phyloP scores from a whole-genome alignment of 64 coral and sea anemone genomes.

The Actinia tenebrosa region DNA sequence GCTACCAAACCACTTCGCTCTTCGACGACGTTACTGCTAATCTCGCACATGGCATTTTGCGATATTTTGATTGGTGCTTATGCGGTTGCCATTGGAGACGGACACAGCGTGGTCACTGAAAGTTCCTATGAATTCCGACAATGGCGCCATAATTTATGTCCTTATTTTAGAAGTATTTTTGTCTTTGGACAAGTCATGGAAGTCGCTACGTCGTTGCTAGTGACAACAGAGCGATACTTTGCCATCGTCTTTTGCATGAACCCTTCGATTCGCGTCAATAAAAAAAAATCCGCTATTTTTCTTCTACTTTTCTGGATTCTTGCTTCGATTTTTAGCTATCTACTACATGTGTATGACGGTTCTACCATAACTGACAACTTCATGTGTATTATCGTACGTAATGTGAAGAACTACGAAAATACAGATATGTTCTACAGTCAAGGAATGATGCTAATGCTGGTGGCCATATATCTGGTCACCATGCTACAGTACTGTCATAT shows the following conservation, averaged over 20 bases:
- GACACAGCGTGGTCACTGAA: slow-evolving; percentile 15
- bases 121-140: neutral
- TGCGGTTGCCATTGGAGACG: slow-evolving; percentile 24
- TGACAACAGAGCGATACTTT: slow-evolving; percentile 42
- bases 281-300: neutral
- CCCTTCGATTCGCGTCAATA: slow-evolving; percentile 31
- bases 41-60: slow-evolving; percentile 33
- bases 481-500: slow-evolving; percentile 29
- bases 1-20: slow-evolving; percentile 4
- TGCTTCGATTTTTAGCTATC: neutral
- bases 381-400: slow-evolving; percentile 35
- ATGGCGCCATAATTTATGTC: slow-evolving; percentile 32
- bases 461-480: slow-evolving; percentile 17
- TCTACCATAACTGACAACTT: slow-evolving; percentile 13
- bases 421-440: slow-evolving; percentile 25
- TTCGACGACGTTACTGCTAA: slow-evolving; percentile 13
- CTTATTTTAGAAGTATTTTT: slow-evolving; percentile 32
- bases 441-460: slow-evolving; percentile 20
- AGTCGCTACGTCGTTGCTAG: slow-evolving; percentile 22
- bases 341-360: slow-evolving; percentile 11
- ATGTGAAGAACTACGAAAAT: neutral
- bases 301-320: slow-evolving; percentile 14
- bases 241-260: slow-evolving; percentile 44
- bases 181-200: slow-evolving; percentile 34
- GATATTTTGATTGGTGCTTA: slow-evolving; percentile 37